Evolutionary conservation across 2,113 vertebrate species (phyloP).

Genomic region (Leptodactylus fuscus): DNA sequence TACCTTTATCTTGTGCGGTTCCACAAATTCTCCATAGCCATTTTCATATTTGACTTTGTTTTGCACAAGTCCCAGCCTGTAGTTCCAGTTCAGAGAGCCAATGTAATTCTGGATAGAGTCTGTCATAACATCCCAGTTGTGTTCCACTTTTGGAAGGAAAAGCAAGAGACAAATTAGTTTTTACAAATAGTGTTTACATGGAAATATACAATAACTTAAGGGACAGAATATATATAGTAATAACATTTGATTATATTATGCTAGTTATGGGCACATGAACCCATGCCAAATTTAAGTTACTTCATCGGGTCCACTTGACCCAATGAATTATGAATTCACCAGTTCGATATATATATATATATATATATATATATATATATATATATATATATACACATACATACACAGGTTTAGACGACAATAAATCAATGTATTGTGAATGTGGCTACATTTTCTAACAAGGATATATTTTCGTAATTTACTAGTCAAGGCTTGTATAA

Average conservation of each 20-base stretch:
- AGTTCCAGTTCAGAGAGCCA: constrained; percentile 78
- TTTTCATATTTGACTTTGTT: constrained; percentile 77
- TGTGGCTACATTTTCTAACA: background rate
- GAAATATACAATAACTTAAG: background rate
- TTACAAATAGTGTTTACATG: background rate
- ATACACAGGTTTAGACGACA: background rate
- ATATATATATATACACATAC: too few species aligned
- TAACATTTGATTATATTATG: background rate
- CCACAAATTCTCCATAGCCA: constrained; percentile 77
- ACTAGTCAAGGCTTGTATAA: constrained; percentile 3
- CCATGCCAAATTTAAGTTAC: background rate
- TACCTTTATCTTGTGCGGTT: constrained; percentile 82
- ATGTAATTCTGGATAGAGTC: constrained; percentile 80
- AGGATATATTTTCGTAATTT: constrained; percentile 15
- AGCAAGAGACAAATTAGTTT: background rate
- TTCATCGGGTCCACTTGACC: background rate
- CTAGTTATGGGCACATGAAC: background rate
- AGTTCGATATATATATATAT: too few species aligned
- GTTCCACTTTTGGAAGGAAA: constrained; percentile 71
- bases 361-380: too few species aligned
- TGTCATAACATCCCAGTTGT: constrained; percentile 80
- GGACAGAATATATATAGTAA: background rate
- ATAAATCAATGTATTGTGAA: background rate
- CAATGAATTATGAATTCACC: too few species aligned
- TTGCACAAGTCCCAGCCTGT: constrained; percentile 76